Conservation (phyloP, 1,140 invertebrate species). For the Aphelinus atriplicis region DNA sequence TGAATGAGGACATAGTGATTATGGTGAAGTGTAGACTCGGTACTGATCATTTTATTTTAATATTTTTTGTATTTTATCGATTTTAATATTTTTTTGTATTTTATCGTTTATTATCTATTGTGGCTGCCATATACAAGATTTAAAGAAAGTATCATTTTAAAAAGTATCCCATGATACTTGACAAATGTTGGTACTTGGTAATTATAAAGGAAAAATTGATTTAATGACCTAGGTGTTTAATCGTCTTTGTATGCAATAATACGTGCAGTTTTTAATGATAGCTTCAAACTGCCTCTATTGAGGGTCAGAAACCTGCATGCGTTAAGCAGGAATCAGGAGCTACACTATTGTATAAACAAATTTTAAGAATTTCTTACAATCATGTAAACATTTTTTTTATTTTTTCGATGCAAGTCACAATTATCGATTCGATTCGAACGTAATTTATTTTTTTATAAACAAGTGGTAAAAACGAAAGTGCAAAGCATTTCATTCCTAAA, state of each 20-base stretch:
- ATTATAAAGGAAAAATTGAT: slow-evolving; percentile 1
- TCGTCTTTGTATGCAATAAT: slow-evolving; percentile 35
- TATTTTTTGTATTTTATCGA: slow-evolving; percentile 40
- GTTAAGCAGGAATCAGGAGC: slow-evolving; percentile 12
- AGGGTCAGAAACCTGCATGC: slow-evolving; percentile 10
- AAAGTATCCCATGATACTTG: slow-evolving; percentile 15
- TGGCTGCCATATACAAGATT: slow-evolving; percentile 55
- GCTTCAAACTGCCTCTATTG: slow-evolving; percentile 23
- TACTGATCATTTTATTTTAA: slow-evolving; percentile 54
- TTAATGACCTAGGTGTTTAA: slow-evolving; percentile 29
- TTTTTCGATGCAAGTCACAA: slow-evolving; percentile 1
- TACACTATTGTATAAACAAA: slow-evolving; percentile 20
- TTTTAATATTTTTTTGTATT: slow-evolving; percentile 23
- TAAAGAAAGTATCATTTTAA: slow-evolving; percentile 23
- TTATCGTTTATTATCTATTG: slow-evolving; percentile 48
- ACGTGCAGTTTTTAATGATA: slow-evolving; percentile 28
- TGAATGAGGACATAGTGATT: slow-evolving; percentile 44
- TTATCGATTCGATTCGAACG: background rate
- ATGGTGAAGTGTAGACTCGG: slow-evolving; percentile 42
- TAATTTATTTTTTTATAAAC: background rate
- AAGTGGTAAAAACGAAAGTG: background rate
- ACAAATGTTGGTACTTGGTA: slow-evolving; percentile 27
- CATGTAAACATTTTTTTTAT: background rate
- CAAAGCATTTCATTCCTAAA: slow-evolving; percentile 8
- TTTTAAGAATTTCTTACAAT: background rate